phyloP scores from a whole-genome alignment of 2,797 vertebrate species.

The Carduelis carduelis region DNA sequence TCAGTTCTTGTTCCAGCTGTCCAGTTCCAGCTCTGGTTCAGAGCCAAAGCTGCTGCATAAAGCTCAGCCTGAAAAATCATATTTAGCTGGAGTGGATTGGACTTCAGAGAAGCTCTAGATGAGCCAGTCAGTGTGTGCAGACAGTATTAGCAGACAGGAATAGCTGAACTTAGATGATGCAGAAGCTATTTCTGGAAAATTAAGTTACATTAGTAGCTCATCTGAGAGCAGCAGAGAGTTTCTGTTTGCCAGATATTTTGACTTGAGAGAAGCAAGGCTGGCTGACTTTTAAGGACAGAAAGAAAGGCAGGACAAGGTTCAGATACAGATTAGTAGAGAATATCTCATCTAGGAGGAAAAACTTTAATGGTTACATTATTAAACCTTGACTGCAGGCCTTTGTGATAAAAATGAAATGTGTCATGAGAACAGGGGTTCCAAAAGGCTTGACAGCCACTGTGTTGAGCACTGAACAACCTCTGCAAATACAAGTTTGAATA shows the following conservation, averaged over 20 bases:
- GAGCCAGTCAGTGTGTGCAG: not conserved
- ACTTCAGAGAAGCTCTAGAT: not conserved
- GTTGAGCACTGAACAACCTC: not conserved
- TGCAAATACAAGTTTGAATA: not conserved
- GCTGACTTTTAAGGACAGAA: not conserved
- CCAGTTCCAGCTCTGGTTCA: not conserved
- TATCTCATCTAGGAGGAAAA: not conserved
- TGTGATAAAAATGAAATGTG: not conserved
- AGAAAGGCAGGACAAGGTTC: not conserved
- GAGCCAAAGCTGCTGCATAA: constrained; percentile 4
- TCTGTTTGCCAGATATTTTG: not conserved
- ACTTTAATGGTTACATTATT: not conserved
- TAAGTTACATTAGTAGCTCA: constrained; percentile 42
- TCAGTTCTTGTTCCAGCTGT: not conserved
- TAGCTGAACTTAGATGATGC: constrained; percentile 42
- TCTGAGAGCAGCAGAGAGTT: not conserved
- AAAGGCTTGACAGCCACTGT: not conserved
- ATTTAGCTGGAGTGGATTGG: constrained; percentile 15
- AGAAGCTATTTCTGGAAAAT: constrained; percentile 57
- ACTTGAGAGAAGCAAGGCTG: not conserved
- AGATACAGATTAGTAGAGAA: not conserved
- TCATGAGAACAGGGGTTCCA: not conserved
- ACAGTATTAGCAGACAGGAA: constrained; percentile 45
- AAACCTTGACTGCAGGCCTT: not conserved
- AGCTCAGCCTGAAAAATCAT: constrained; percentile 25